These are phyloP conservation scores for Oryzias sinensis DNA, from an alignment of 2,797 vertebrate genomes.

Conservation along the genomic window DNA sequence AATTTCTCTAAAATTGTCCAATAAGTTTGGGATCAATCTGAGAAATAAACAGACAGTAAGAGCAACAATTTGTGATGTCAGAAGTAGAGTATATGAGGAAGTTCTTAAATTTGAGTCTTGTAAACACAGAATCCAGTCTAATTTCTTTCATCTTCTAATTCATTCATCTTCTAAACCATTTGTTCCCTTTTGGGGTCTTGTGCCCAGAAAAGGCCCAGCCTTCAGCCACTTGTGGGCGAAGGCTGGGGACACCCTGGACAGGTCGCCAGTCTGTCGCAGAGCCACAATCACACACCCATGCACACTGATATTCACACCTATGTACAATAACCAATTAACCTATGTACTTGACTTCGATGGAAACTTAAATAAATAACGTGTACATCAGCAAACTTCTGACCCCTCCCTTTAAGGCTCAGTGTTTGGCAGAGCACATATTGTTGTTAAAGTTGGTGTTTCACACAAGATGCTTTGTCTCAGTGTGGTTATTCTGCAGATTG, in stretches of 20 bases:
- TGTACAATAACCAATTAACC: no score
- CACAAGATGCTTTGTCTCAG: constrained; percentile 42
- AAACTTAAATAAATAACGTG: constrained; percentile 15
- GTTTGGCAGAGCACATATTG: constrained; percentile 28
- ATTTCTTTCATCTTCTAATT: constrained; percentile 10
- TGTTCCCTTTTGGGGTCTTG: no score
- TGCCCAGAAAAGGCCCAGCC: no score
- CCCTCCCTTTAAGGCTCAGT: constrained; percentile 8
- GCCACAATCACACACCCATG: no score
- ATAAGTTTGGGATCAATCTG: constrained; percentile 29
- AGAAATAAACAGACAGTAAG: constrained; percentile 31
- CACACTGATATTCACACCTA: no score
- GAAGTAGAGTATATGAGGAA: constrained; percentile 7
- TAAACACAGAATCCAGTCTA: constrained; percentile 5
- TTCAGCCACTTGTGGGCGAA: no score
- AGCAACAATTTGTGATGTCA: constrained; percentile 15
- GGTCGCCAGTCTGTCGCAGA: no score
- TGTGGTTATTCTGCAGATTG: constrained; percentile 23
- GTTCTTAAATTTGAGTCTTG: no score
- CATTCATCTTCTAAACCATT: no score
- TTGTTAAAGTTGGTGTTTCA: constrained; percentile 10
- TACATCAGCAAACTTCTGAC: constrained; percentile 16
- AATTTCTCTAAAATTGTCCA: constrained; percentile 21
- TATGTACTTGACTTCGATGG: constrained; percentile 21
- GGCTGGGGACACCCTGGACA: no score